A percentile compares a stretch with the other conserved stretches of the same genome.
phyloP scores from a whole-genome alignment of 2,113 vertebrate genomes.

The Gasterosteus nipponicus region DNA sequence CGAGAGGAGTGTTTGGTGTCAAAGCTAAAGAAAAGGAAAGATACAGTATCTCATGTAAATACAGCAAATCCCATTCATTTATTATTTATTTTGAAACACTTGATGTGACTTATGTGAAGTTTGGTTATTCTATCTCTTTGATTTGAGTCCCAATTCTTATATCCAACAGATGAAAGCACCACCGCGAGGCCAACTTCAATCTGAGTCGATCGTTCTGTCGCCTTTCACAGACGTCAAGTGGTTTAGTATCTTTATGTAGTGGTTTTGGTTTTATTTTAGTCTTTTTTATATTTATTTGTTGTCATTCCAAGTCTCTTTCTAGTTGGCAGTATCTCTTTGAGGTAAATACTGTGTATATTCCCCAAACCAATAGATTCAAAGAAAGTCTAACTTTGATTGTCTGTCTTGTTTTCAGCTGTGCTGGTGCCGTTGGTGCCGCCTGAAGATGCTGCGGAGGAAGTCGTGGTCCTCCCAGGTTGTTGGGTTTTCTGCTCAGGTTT shows the following conservation, averaged over 20 bases:
- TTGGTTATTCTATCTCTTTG: too few relatives aligned
- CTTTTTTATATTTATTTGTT: not conserved
- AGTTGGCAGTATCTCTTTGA: not conserved
- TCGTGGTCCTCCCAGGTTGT: rapidly evolving
- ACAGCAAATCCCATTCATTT: not conserved
- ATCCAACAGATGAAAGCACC: too few relatives aligned
- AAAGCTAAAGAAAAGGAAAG: not conserved
- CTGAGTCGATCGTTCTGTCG: too few relatives aligned
- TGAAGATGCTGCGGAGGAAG: rapidly evolving
- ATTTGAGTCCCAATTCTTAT: too few relatives aligned
- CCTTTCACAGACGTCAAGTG: too few relatives aligned
- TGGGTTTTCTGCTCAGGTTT: rapidly evolving
- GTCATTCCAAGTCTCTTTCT: too few relatives aligned
- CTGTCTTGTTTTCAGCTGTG: rapidly evolving
- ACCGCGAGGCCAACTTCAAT: too few relatives aligned
- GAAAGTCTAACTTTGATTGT: constrained; percentile 3
- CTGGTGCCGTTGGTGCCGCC: rapidly evolving
- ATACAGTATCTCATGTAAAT: not conserved
- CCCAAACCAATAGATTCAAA: not conserved
- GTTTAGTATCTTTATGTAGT: not conserved
- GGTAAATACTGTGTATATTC: not conserved
- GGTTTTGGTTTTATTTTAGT: not conserved
- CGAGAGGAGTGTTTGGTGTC: rapidly evolving
- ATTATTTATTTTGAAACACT: too few relatives aligned
- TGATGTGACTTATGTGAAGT: too few relatives aligned